A percentile compares a stretch with the other conserved stretches of the same genome.
Conservation (phyloP, 2,113 vertebrate species). For the Cromileptes altivelis region DNA sequence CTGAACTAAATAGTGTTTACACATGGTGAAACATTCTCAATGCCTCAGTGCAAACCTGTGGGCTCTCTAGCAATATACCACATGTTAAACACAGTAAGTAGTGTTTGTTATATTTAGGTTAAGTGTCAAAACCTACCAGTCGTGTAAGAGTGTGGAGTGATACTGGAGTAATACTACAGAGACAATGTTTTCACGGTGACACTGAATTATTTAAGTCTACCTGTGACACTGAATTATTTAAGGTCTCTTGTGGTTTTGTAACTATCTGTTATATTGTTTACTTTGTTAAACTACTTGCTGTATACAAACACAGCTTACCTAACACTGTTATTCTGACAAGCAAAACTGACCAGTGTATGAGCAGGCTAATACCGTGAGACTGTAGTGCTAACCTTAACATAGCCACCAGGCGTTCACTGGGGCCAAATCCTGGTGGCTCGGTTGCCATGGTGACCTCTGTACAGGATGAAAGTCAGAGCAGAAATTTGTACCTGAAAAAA, state of each 20-base stretch:
- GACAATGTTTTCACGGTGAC: not conserved
- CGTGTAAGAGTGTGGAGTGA: no score
- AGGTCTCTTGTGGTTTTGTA: no score
- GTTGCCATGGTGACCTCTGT: constrained; percentile 64
- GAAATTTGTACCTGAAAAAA: constrained; percentile 28
- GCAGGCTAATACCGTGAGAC: not conserved
- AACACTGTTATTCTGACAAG: not conserved
- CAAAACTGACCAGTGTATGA: not conserved
- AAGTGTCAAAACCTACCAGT: no score
- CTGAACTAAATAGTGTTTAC: not conserved
- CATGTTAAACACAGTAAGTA: not conserved
- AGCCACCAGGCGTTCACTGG: constrained; percentile 47
- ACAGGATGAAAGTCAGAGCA: constrained; percentile 21
- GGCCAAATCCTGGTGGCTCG: constrained; percentile 24
- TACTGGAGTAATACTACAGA: not conserved
- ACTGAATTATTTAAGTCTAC: not conserved
- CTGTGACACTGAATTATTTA: not conserved
- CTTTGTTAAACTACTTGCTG: no score
- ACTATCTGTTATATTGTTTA: no score
- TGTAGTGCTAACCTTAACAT: constrained; percentile 56
- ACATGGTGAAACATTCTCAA: not conserved
- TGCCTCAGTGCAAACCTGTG: not conserved
- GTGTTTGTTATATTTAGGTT: not conserved
- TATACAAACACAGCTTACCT: no score
- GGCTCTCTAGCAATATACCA: not conserved